phyloP scores from a whole-genome alignment of 2,888 invertebrate species.

The Leucoma salicis region DNA sequence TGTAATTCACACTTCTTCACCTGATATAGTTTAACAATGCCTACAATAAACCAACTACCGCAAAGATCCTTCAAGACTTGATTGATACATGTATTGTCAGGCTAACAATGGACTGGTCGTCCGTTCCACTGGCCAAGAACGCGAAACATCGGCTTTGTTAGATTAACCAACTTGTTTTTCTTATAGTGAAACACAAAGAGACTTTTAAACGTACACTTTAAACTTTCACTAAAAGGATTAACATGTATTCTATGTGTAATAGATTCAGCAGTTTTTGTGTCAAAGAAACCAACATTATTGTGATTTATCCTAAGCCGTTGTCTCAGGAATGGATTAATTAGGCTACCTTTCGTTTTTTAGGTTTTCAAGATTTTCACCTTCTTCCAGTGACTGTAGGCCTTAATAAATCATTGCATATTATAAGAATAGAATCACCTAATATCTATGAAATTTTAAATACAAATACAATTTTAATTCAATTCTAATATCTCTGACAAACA shows the following conservation, averaged over 20 bases:
- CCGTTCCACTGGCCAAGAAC: conserved; percentile 35
- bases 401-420: too few relatives aligned
- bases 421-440: too few relatives aligned
- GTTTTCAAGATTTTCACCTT: too few relatives aligned
- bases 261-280: too few relatives aligned
- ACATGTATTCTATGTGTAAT: neutral
- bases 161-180: conserved; percentile 27
- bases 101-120: conserved; percentile 46
- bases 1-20: neutral
- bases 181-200: conserved; percentile 35
- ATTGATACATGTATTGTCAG: conserved; percentile 53
- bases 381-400: too few relatives aligned
- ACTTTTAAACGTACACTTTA: conserved; percentile 34
- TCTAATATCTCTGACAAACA: too few relatives aligned
- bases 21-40: conserved; percentile 23
- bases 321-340: too few relatives aligned
- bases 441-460: too few relatives aligned
- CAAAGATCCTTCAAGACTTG: conserved; percentile 39
- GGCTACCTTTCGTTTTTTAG: too few relatives aligned
- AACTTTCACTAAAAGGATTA: conserved; percentile 25
- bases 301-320: too few relatives aligned
- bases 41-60: conserved; percentile 31
- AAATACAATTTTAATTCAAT: too few relatives aligned
- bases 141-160: conserved; percentile 35
- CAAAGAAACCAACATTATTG: too few relatives aligned